Percentiles rank a stretch among this genome's conserved stretches.
Conservation (phyloP, 2,888 invertebrate species). For the Linyphia triangularis region DNA sequence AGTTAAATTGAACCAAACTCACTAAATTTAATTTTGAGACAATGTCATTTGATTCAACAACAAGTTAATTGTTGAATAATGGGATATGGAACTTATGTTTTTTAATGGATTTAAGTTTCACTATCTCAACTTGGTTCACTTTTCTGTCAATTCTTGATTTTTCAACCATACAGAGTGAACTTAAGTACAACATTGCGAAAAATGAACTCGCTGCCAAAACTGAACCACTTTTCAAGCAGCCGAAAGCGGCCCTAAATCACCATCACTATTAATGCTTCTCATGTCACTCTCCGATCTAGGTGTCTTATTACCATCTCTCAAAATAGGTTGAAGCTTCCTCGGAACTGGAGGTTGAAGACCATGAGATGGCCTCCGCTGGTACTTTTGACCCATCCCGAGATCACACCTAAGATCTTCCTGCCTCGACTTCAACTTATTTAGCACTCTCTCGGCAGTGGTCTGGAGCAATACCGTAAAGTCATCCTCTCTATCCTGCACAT, state of each 20-base stretch:
- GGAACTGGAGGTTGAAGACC: constrained; percentile 51
- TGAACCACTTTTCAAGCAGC: no score
- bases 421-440: constrained; percentile 53
- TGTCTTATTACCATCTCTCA: constrained; percentile 57
- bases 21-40: no score
- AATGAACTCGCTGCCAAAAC: no score
- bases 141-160: no score
- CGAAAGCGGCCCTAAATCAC: constrained; percentile 52
- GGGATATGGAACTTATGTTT: no score
- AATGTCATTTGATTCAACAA: no score
- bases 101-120: no score
- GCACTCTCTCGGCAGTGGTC: constrained; percentile 65
- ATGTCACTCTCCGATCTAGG: constrained; percentile 56
- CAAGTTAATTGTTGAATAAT: no score
- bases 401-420: constrained; percentile 52
- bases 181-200: no score
- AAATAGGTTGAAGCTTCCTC: constrained; percentile 62
- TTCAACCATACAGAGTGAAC: no score
- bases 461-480: constrained; percentile 55
- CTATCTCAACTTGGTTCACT: no score
- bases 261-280: constrained; percentile 42
- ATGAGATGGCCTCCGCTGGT: constrained; percentile 35
- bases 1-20: no score
- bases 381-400: constrained; percentile 24
- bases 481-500: constrained; percentile 44